Base-by-base conservation (phyloP, 2,888 invertebrate species). In the Drosophila testacea region DNA sequence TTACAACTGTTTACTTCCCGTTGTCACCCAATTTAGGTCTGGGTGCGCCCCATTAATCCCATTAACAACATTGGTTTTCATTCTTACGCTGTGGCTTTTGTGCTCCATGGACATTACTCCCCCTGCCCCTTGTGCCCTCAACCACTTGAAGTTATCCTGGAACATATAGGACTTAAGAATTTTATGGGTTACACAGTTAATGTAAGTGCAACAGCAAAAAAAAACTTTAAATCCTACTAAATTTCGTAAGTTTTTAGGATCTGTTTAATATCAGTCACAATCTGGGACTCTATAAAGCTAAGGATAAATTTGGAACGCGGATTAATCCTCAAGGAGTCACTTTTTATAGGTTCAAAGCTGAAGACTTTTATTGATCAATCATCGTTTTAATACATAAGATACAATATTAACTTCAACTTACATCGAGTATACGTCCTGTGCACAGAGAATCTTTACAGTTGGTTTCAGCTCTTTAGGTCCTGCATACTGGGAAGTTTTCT, bases 1-100 rank as follows among this genome's bases (percentile, higher is more conserved):
- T 32, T n/a, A 10, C 0, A 41, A 10, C 1, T 39, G 7, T 7
- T 7, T 16, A 22, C 38, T 7, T 34, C 5, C 7, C 13, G 6
- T 39, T 13, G 32, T 9, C 16, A n/a, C 4, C 9, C 4, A 11
- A 47, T 52, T 1, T 11, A 92, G 92, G 81, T 91, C 30, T 94
- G 93, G 94, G 77, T 88, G 1, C 91, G 93, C 42, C 92, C 92
- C 22, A 87, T 93, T 28, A 81, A 78, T 32, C 93, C 93, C 1
- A 64, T 90, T 0, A 81, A 77, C 51, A 77, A 73, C 5, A 28
- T 76, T 28, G 90, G 90, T 11, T 69, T 91, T n/a, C 72, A 90
- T 69, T 94, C 93, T 0, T 92, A 91, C 87, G 93, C 93, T 11
- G 79, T 93, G 2, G 93, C 93, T 11, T 92, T 93, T 78, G 91